Conservation (phyloP, 2,113 vertebrate species). For the Tyto alba region DNA sequence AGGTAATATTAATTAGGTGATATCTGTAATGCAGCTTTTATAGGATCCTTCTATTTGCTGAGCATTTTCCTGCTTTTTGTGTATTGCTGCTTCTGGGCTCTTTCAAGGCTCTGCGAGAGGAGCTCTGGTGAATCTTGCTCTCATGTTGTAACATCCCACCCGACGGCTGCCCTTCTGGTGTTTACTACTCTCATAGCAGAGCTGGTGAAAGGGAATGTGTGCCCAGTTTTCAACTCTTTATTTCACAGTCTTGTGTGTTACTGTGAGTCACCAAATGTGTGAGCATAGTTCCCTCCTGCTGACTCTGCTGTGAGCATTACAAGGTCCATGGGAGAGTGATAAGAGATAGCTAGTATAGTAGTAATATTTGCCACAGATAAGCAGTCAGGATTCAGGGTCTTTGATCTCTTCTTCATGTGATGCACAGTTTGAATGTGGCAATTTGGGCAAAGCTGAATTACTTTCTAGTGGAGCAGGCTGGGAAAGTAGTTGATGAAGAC, state of each 20-base stretch:
- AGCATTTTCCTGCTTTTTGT: neutral
- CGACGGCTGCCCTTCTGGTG: neutral
- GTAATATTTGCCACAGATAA: neutral
- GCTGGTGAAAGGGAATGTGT: neutral
- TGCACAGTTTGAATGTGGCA: neutral
- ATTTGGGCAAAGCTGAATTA: neutral
- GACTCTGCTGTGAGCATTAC: neutral
- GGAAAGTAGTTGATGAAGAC: neutral
- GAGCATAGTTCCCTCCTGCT: neutral
- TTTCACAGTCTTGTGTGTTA: neutral
- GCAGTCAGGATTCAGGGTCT: neutral
- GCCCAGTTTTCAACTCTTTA: neutral
- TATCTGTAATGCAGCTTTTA: conserved; percentile 20
- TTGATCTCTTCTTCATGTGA: neutral
- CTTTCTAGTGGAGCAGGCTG: neutral
- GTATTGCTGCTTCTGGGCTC: neutral
- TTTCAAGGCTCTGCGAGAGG: neutral
- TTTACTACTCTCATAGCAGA: neutral
- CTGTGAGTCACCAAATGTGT: neutral
- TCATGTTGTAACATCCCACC: neutral
- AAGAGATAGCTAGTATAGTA: neutral
- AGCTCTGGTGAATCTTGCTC: neutral
- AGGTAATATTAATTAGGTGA: conserved; percentile 32
- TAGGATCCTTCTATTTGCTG: neutral
- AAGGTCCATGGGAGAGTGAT: neutral